These are phyloP conservation scores for Dasysyrphus tricinctus DNA, from an alignment of 2,888 invertebrate species.

Conservation along the genomic window DNA sequence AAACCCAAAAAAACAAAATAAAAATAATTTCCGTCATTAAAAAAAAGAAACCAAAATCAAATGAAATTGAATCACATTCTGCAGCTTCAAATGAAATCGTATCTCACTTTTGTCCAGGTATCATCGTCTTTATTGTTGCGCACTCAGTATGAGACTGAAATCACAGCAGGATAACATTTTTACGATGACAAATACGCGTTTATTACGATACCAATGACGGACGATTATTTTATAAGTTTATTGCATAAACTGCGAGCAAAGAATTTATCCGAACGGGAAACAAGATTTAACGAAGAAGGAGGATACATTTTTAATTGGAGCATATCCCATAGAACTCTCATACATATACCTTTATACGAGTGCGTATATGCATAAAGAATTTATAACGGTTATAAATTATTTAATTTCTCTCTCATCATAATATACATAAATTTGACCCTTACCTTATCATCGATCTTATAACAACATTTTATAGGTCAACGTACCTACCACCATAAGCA, in stretches of 20 bases:
- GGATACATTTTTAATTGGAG: slow-evolving; percentile 63
- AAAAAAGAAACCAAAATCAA: slow-evolving; percentile 12
- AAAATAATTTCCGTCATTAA: slow-evolving; percentile 1
- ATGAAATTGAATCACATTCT: slow-evolving; percentile 59
- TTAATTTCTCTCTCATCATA: slow-evolving; percentile 47
- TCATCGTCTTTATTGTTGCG: slow-evolving; percentile 49
- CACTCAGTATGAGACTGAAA: slow-evolving; percentile 38
- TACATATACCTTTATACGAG: background rate
- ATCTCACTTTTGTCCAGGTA: slow-evolving; percentile 58
- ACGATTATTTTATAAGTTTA: slow-evolving; percentile 74
- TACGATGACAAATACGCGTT: slow-evolving; percentile 76
- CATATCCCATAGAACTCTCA: slow-evolving; percentile 35
- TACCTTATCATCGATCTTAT: slow-evolving; percentile 63
- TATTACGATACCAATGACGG: slow-evolving; percentile 73
- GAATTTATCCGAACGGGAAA: slow-evolving; percentile 62
- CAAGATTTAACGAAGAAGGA: background rate
- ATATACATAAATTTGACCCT: slow-evolving; percentile 28
- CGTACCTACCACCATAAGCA: background rate
- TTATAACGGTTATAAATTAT: slow-evolving; percentile 70
- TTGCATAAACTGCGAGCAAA: slow-evolving; percentile 36
- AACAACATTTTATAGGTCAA: slow-evolving; percentile 40
- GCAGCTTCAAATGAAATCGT: slow-evolving; percentile 63
- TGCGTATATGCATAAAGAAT: background rate
- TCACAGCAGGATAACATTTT: slow-evolving; percentile 74
- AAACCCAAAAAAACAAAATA: background rate